Evolutionary conservation across 2,888 invertebrate species (phyloP), one percentile per base, ranked within the genome.

Genomic region (Maniola hyperantus): DNA sequence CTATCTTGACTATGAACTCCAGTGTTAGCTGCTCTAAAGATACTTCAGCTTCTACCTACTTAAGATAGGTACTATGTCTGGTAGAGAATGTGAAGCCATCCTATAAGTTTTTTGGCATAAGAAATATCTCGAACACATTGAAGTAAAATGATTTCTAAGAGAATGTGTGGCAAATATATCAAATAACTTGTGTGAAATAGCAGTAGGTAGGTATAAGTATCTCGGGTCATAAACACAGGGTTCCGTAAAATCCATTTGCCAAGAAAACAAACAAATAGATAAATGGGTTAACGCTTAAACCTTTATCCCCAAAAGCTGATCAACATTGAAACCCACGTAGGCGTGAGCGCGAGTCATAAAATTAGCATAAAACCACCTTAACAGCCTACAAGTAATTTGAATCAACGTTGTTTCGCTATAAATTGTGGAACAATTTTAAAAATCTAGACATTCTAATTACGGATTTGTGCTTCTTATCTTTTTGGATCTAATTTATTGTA

Each of bases 321-420:
- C 55, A 65, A 64, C 63, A 68, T 61, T 63, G 62, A 54, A 44
- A 46, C 64, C 51, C 59, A 60, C 20, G 63, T 65, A 39, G 50
- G 57, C 59, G 64, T 50, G 68, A 65, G 63, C 63, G 26, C 58
- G 33, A 64, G 66, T 53, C 57, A 69, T 71, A 68, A 72, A 72
- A 71, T 72, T 71, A 71, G 42, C 71, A 68, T 69, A 68, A 72
- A 67, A 59, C 55, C 68, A 62, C 69, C 59, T 71, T 72, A 69
- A 72, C 66, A 64, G 66, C 69, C 63, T 57, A 51, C 54, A 61
- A 64, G 60, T 70, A 69, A 71, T 66, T 68, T 65, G 63, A 51
- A 54, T 63, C 55, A 57, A 58, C 39, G 59, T 44, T 61, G 61
- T 53, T 50, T 59, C 64, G 46, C 50, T 65, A 62, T 54, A 67